Evolutionary conservation across 2,888 invertebrate genomes (phyloP), one percentile per base, ranked within the genome.

Genomic region (Nowickia ferox): DNA sequence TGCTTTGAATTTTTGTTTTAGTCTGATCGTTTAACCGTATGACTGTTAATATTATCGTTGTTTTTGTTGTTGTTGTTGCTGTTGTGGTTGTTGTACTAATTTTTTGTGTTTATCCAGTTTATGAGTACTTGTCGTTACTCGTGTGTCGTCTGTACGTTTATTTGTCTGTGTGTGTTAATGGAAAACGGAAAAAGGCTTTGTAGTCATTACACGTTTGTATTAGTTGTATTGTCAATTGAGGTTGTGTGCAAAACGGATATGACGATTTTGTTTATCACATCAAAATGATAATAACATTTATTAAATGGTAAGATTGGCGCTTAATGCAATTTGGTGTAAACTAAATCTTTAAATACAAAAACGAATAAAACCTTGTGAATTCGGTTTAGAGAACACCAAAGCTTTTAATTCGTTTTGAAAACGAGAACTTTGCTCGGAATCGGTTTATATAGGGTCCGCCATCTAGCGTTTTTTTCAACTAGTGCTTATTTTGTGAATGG

Each of bases 171-270:
- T 80, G 59, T 69, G 53, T 69, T 69, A 82, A 82, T 69, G 76
- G 63, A 75, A 76, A 59, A 63, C 55, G 76, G 76, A 69, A 82
- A 76, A 71, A 55, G 55, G 46, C 19, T 82, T 65, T 76, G 69
- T 55, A 48, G 63, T 10, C 55, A 69, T 48, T 69, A 76, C 76
- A 71, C 63, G 76, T 71, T 69, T 82, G 46, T 63, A 46, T 46
- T 40, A 68, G 44, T 61, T 19, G 11, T 55, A 3, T 11, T 42
- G 15, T 8, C 9, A 9, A 30, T 72, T 42, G 30, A n/a, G 30
- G 15, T 75, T 76, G 42, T 46, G 53, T 22, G 53, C 69, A 19
- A 81, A 74, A 15, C 59, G 51, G 66, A 81, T 53, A n/a, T 66
- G 30, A 46, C 17, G 19, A 53, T 55, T 68, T 46, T 57, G 11